Base-by-base conservation (phyloP, 92 coral and sea anemone species). In the Porites cylindrica region DNA sequence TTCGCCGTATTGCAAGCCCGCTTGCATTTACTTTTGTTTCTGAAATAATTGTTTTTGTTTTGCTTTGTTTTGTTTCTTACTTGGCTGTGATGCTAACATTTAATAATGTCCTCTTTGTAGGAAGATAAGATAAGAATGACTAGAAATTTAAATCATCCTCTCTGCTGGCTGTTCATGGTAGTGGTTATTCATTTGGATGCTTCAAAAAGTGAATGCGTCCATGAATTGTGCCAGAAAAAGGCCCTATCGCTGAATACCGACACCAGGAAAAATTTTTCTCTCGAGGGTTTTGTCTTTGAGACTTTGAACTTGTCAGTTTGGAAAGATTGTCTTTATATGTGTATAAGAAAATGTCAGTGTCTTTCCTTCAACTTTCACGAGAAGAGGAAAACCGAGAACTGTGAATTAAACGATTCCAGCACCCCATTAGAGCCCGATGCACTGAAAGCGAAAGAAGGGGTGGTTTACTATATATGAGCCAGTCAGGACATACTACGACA, bases 291-390 rank as follows among this genome's bases (percentile, higher is more conserved):
- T 12, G 43, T 75, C 26, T 7, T 75, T 11, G 50, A 24, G 18
- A 14, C 17, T 1, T 24, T 75, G 2, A 75, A 59, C 65, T 3
- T 75, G 1, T 4, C 8, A 1, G 20, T 18, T 24, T 75, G 79
- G 65, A 10, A 75, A 2, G 10, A 24, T 10, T 51, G 66, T 24
- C 21, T n/a, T 11, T 10, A 52, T 6, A 21, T 19, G 12, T 75
- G 79, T 58, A 7, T 75, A 66, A 54, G 53, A 23, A 75, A 75
- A 17, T 75, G 79, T 10, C 79, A 75, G 66, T 75, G 79, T 21
- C 79, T 75, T 17, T 75, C 79, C 16, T 53, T 52, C 9, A 75
- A 75, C 66, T 53, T 75, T 19, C 52, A 75, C 79, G 79, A 75
- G 14, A 38, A 19, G 18, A 75, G 20, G 19, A 23, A 19, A 21